Conservation (phyloP, 2,113 vertebrate genomes). For the Motacilla alba region DNA sequence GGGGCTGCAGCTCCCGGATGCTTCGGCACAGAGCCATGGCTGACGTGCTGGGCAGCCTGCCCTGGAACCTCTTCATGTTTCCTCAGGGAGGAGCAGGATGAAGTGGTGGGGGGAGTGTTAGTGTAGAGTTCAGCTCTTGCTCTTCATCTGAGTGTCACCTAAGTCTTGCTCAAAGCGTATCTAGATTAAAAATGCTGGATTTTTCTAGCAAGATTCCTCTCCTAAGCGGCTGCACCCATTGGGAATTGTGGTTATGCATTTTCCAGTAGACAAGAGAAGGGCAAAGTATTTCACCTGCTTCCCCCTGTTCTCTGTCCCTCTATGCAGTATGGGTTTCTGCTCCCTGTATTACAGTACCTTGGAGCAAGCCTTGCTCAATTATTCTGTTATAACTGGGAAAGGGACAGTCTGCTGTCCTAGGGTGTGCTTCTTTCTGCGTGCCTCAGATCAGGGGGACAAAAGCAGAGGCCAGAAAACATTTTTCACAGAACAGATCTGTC, state of each 20-base stretch:
- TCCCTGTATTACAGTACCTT: not conserved
- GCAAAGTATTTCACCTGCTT: not conserved
- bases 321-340: not conserved
- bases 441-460: not conserved
- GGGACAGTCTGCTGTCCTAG: not conserved
- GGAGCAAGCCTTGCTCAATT: not conserved
- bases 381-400: accelerated
- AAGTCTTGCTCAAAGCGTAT: not conserved
- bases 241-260: not conserved
- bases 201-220: not conserved
- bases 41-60: not conserved
- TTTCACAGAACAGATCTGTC: not conserved
- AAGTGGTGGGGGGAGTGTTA: not conserved
- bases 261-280: not conserved
- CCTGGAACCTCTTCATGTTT: not conserved
- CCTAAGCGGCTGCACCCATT: not conserved
- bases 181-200: not conserved
- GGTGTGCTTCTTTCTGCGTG: accelerated
- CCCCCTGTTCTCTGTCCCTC: not conserved
- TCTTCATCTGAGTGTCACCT: not conserved
- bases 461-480: not conserved
- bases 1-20: not conserved
- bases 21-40: not conserved
- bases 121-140: not conserved
- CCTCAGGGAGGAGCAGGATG: not conserved